Evolutionary conservation across 92 coral and sea anemone species (phyloP).

Genomic region (Nematostella vectensis): DNA sequence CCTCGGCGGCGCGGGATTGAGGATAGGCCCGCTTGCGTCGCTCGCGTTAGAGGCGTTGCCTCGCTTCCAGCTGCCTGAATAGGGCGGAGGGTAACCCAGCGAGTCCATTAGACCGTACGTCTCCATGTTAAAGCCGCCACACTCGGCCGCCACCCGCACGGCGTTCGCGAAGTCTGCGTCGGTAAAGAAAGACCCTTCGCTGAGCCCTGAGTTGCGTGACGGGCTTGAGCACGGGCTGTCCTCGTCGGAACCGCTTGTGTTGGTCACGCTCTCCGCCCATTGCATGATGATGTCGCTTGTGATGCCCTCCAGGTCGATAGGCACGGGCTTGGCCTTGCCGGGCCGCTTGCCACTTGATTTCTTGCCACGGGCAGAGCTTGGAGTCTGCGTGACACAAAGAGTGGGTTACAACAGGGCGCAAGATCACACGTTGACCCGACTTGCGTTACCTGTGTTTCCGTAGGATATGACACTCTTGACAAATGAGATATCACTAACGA

Average conservation of each 20-base stretch:
- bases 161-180: conserved; percentile 99
- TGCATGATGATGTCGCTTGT: conserved; percentile 99
- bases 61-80: conserved; percentile 72
- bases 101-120: conserved; percentile 96
- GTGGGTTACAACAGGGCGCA: conserved; percentile 31
- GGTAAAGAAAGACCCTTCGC: conserved; percentile 95
- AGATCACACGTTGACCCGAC: conserved; percentile 17
- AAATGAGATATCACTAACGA: too few relatives aligned
- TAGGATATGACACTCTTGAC: too few relatives aligned
- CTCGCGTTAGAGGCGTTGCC: conserved; percentile 59
- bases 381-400: too few relatives aligned
- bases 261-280: conserved; percentile 99
- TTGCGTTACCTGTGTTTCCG: too few relatives aligned
- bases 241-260: conserved; percentile 98
- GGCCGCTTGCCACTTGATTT: conserved; percentile 60
- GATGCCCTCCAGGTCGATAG: conserved; percentile 94
- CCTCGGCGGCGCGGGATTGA: conserved; percentile 39
- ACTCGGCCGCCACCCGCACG: conserved; percentile 93
- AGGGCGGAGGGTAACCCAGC: conserved; percentile 86
- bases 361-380: conserved; percentile 58
- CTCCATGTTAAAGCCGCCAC: conserved; percentile 98
- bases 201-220: conserved; percentile 72
- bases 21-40: conserved; percentile 44
- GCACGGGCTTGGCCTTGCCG: conserved; percentile 69
- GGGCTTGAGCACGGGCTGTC: conserved; percentile 97